Evolutionary conservation across 1,140 invertebrate genomes (phyloP), one percentile per base, ranked within the genome.

Genomic region (Procambarus virginalis): DNA sequence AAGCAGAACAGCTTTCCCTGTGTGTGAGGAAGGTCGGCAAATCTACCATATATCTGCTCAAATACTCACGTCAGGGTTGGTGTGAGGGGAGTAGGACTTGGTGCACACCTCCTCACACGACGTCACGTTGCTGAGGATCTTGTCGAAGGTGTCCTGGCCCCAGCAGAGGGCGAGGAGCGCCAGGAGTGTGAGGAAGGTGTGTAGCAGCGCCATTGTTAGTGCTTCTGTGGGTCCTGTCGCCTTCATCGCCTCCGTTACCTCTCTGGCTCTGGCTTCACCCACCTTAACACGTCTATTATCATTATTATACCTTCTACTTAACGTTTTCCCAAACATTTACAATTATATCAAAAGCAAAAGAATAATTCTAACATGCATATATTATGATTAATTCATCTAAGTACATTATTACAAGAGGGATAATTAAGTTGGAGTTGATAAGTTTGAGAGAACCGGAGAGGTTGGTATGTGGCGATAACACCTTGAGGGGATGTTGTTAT

Each of bases 381-480:
- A 73, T 22, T 34, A 20, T 6, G 10, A 34, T 34, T 73, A 9
- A 73, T 73, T 34, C 3, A 45, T 17, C 60, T 64, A 2, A 20
- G 17, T 20, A 14, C 4, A 64, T 17, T 64, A 4, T 17, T 64
- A 20, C 12, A 17, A 4, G 12, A 20, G 4, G 4, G 51, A 12
- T 55, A 12, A 17, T 17, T 68, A 68, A 68, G 10, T 5, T 20
- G 5, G 17, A 17, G 6, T 34, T 73, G 6, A 8, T 1, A 34
- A 34, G n/a, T 73, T 4, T 73, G 1, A 34, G 8, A 4, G 22
- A 73, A 34, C 0, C n/a, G n/a, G 22, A 73, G 5, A 73, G 34
- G 68, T 73, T 73, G 6, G 14, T 73, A 73, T 73, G 68, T 73
- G 68, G 68, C 68, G 68, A 73, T 22, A 73, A 73, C 68, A 73